Conservation (phyloP, 2,888 invertebrate genomes). For the Tortrix viridana region DNA sequence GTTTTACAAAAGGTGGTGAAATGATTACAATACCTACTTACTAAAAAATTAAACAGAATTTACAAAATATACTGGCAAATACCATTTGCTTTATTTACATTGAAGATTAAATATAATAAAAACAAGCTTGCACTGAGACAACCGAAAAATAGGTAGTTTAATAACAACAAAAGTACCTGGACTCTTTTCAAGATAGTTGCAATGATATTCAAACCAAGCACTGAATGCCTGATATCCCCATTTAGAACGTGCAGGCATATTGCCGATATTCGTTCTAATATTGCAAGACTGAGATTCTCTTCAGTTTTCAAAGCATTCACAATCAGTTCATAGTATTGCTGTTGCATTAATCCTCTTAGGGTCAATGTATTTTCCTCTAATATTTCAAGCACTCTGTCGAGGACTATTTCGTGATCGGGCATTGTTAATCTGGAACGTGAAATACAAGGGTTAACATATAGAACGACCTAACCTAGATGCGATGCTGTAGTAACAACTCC, state of each 20-base stretch:
- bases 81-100: too few relatives aligned
- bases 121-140: not conserved
- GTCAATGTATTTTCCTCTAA: slow-evolving; percentile 53
- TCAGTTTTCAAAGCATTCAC: slow-evolving; percentile 50
- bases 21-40: too few relatives aligned
- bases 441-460: slow-evolving; percentile 18
- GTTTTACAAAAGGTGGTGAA: too few relatives aligned
- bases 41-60: too few relatives aligned
- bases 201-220: slow-evolving; percentile 54
- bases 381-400: slow-evolving; percentile 50
- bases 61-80: too few relatives aligned
- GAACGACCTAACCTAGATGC: not conserved
- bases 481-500: too few relatives aligned
- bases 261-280: slow-evolving; percentile 53
- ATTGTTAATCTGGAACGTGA: slow-evolving; percentile 50
- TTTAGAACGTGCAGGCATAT: slow-evolving; percentile 59
- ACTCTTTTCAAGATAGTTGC: slow-evolving; percentile 55
- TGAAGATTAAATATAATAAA: not conserved
- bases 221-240: slow-evolving; percentile 54
- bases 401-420: slow-evolving; percentile 50
- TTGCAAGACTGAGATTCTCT: slow-evolving; percentile 41
- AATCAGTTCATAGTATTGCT: slow-evolving; percentile 51
- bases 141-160: not conserved
- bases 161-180: slow-evolving; percentile 54
- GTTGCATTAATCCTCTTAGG: slow-evolving; percentile 40